Evolutionary conservation across 2,797 vertebrate species (phyloP), one percentile per base, ranked within the genome.

Genomic region (Siniperca scherzeri): DNA sequence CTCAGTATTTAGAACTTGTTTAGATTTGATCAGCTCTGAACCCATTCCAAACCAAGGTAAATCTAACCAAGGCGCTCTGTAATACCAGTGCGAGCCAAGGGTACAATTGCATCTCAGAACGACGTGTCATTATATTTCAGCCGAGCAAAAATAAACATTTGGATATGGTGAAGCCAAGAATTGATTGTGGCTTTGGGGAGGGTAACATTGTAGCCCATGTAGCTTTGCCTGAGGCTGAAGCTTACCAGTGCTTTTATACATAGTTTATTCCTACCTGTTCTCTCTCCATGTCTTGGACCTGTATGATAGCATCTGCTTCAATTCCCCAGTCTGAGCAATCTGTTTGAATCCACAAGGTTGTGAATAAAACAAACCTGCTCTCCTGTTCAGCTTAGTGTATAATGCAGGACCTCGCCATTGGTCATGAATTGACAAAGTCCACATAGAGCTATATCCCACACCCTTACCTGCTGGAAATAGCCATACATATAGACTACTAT

Each of bases 341-440:
- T 95, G 93, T 95, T 93, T 93, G 92, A 95, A 94, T 95, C 87
- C 92, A 90, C 91, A 90, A 91, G 94, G 89, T 94, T 93, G 93
- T 95, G 93, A 96, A 96, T 95, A 95, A 95, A 95, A 95, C 95
- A 96, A 94, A 92, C 87, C 91, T 87, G 90, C 91, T 95, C 94
- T 95, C 89, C 89, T 92, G 90, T 90, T 92, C 92, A 89, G 92
- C 93, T 93, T 93, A 90, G 90, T 94, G 93, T 95, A 95, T 96
- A 95, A 95, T 96, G 94, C 92, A 95, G 93, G 92, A 92, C 93
- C 93, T 95, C 89, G 94, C 94, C 91, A 95, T 94, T 94, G 94
- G 95, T 95, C 93, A 95, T 95, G 93, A 94, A 96, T 96, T 95
- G 94, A 94, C 91, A 94, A 94, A 93, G 92, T 93, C 91, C 91